Conservation (phyloP, 2,797 vertebrate species). For the Chrysocyon brachyurus region DNA sequence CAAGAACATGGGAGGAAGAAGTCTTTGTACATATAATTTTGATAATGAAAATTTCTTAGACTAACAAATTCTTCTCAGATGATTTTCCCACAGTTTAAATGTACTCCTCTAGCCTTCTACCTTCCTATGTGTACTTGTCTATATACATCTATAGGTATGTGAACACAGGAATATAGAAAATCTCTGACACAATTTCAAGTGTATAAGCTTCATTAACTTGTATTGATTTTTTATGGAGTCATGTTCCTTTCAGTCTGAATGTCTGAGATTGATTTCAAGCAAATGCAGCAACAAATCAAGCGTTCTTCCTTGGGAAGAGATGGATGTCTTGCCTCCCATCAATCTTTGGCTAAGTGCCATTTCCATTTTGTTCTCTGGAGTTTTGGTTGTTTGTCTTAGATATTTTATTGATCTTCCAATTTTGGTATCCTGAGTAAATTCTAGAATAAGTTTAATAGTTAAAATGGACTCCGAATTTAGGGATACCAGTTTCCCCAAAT, state of each 20-base stretch:
- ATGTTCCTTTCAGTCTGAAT: slow-evolving; percentile 59
- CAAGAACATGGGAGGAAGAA: not conserved
- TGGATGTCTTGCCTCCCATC: slow-evolving; percentile 19
- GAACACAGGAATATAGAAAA: not conserved
- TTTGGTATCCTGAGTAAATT: not conserved
- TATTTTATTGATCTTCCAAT: not conserved
- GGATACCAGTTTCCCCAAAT: not conserved
- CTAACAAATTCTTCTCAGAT: not conserved
- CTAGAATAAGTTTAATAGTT: not conserved
- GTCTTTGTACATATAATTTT: not conserved
- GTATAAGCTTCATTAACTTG: slow-evolving; percentile 62
- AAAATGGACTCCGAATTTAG: slow-evolving; percentile 22
- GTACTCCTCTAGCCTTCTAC: not conserved
- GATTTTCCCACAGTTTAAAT: not conserved
- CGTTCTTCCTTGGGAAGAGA: slow-evolving; percentile 48
- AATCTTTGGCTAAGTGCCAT: not conserved
- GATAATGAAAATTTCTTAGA: not conserved
- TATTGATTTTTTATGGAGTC: slow-evolving; percentile 75
- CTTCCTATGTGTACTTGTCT: not conserved
- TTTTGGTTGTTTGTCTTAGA: slow-evolving; percentile 17
- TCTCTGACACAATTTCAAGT: slow-evolving; percentile 12
- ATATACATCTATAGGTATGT: not conserved
- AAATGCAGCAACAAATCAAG: slow-evolving; percentile 63
- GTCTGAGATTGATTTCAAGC: slow-evolving; percentile 79
- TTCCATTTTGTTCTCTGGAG: not conserved